A percentile compares a stretch with the other conserved stretches of the same genome.
Conservation (phyloP, 2,113 vertebrate genomes). For the Xyliphius kryptos region DNA sequence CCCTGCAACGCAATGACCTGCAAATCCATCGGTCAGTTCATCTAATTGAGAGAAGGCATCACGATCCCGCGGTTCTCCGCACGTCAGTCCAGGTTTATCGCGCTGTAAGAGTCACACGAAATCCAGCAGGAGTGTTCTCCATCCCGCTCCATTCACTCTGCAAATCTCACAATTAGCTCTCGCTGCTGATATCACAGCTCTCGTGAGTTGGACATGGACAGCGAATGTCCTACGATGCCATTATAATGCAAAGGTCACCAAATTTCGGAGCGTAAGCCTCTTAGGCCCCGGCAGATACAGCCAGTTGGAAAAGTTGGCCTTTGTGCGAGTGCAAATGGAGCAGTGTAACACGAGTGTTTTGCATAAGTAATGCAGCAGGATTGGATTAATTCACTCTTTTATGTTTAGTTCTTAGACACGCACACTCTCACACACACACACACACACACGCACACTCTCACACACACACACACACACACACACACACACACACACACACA, state of each 20-base stretch:
- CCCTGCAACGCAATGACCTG: too few species aligned
- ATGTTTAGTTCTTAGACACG: neutral
- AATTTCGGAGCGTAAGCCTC: constrained; percentile 66
- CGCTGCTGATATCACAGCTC: constrained; percentile 51
- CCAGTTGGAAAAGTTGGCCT: constrained; percentile 61
- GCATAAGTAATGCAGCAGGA: constrained; percentile 58
- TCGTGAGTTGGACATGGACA: constrained; percentile 46
- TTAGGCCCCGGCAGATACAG: constrained; percentile 64
- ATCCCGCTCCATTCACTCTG: constrained; percentile 31
- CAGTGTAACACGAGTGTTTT: constrained; percentile 62
- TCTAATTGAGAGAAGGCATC: too few species aligned
- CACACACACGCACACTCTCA: too few species aligned
- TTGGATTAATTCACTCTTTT: constrained; percentile 51
- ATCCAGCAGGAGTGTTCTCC: neutral
- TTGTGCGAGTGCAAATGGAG: constrained; percentile 63
- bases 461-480: too few species aligned
- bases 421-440: too few species aligned
- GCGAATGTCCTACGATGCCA: constrained; percentile 49
- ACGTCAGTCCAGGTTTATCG: too few species aligned
- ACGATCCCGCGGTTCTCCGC: too few species aligned
- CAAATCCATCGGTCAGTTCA: too few species aligned
- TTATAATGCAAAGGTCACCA: constrained; percentile 64
- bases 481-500: too few species aligned
- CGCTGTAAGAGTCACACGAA: neutral
- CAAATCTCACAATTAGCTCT: constrained; percentile 31